Evolutionary conservation across 1,140 invertebrate species (phyloP).

Genomic region (Leguminivora glycinivorella): DNA sequence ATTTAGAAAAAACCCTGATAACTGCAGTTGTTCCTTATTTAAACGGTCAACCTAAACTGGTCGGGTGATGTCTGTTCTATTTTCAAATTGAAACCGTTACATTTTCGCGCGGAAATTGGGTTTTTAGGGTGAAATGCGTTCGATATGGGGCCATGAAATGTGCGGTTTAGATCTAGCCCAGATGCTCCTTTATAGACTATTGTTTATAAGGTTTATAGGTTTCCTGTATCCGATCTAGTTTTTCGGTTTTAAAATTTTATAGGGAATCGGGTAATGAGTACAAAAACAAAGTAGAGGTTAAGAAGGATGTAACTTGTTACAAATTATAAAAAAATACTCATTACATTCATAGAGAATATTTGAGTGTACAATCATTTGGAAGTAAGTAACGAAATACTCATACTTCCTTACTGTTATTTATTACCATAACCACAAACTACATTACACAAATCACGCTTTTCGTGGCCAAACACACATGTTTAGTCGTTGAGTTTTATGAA

Average conservation of each 20-base stretch:
- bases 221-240: background rate
- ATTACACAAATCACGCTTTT: background rate
- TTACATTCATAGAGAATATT: no score
- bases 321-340: no score
- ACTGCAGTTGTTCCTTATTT: background rate
- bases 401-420: background rate
- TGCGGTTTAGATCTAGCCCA: conserved; percentile 27
- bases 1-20: background rate
- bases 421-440: background rate
- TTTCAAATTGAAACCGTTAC: conserved; percentile 30
- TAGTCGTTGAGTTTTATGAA: conserved; percentile 21
- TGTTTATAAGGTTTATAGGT: background rate
- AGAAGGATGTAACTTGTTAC: no score
- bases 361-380: no score
- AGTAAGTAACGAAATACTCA: background rate
- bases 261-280: background rate
- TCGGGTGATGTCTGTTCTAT: conserved; percentile 18
- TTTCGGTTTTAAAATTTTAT: background rate
- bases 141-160: conserved; percentile 24
- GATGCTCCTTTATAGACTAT: conserved; percentile 1
- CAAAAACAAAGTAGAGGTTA: background rate
- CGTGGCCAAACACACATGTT: conserved; percentile 11
- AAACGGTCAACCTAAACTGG: conserved; percentile 5
- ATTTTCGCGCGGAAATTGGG: conserved; percentile 43
- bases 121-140: conserved; percentile 51